Percentiles rank a stretch among this genome's conserved stretches.
Conservation (phyloP, 2,888 invertebrate genomes). For the Drosophila nr. medialis region DNA sequence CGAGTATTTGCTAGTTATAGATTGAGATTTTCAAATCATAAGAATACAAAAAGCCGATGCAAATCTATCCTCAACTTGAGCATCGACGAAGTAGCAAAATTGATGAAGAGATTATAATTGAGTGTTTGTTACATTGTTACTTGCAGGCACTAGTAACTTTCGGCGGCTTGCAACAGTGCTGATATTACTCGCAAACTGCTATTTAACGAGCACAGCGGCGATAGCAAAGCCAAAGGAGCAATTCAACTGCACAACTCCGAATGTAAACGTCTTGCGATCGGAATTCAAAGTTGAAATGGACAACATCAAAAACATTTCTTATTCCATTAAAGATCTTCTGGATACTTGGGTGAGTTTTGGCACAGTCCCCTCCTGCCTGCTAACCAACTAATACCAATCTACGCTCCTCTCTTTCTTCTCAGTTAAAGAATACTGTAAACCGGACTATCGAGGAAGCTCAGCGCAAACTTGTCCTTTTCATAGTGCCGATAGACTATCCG, state of each 20-base stretch:
- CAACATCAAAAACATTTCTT: accelerated
- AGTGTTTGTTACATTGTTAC: not conserved
- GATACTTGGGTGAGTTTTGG: accelerated
- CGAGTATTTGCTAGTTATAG: not conserved
- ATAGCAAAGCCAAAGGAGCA: slow-evolving; percentile 32
- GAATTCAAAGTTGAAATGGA: too few species aligned
- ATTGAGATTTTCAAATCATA: not conserved
- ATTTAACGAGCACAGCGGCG: slow-evolving; percentile 23
- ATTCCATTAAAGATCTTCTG: accelerated
- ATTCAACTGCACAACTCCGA: not conserved
- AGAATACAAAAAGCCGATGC: too few species aligned
- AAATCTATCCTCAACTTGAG: not conserved
- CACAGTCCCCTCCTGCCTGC: not conserved
- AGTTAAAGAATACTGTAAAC: accelerated
- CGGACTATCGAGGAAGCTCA: accelerated
- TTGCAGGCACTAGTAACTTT: slow-evolving; percentile 29
- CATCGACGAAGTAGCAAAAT: not conserved
- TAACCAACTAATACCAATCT: not conserved
- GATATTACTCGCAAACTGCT: slow-evolving; percentile 9
- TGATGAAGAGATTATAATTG: not conserved
- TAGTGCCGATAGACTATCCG: slow-evolving; percentile 28
- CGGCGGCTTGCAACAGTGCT: slow-evolving; percentile 28
- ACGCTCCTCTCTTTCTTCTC: not conserved
- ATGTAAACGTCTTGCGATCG: accelerated
- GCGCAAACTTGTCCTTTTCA: not conserved